phyloP scores from a whole-genome alignment of 2,113 vertebrate genomes.

The Gadus macrocephalus region DNA sequence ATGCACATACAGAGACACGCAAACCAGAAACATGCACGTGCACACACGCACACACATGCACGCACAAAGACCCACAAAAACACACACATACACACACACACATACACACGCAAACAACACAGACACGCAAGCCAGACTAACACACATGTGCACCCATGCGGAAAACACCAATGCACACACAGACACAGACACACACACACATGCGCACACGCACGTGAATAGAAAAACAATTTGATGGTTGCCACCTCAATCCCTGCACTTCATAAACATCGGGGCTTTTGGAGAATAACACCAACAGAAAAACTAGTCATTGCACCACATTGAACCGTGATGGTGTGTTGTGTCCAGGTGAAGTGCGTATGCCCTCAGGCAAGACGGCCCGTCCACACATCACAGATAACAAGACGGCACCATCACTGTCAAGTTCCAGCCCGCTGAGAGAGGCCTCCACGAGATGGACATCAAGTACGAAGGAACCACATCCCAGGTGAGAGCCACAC shows the following conservation, averaged over 20 bases:
- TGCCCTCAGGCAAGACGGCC: constrained; percentile 91
- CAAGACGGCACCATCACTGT: constrained; percentile 93
- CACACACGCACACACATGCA: no score
- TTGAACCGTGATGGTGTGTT: constrained; percentile 29
- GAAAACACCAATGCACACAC: neutral
- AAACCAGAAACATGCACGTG: neutral
- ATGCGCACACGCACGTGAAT: neutral
- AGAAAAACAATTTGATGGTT: no score
- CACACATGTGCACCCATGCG: neutral
- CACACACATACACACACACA: neutral
- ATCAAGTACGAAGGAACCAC: constrained; percentile 95
- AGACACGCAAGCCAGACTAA: neutral
- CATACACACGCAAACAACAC: neutral
- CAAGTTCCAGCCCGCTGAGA: constrained; percentile 86
- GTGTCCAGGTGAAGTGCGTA: constrained; percentile 87
- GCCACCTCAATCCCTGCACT: no score
- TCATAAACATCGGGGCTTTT: no score
- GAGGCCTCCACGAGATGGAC: constrained; percentile 94
- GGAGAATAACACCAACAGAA: no score
- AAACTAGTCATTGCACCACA: neutral
- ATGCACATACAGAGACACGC: neutral
- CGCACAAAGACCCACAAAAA: no score
- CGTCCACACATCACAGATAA: constrained; percentile 90
- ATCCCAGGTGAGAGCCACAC: constrained; percentile 80
- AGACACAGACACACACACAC: no score